phyloP scores from a whole-genome alignment of 2,113 vertebrate species.

The Hippotragus niger region DNA sequence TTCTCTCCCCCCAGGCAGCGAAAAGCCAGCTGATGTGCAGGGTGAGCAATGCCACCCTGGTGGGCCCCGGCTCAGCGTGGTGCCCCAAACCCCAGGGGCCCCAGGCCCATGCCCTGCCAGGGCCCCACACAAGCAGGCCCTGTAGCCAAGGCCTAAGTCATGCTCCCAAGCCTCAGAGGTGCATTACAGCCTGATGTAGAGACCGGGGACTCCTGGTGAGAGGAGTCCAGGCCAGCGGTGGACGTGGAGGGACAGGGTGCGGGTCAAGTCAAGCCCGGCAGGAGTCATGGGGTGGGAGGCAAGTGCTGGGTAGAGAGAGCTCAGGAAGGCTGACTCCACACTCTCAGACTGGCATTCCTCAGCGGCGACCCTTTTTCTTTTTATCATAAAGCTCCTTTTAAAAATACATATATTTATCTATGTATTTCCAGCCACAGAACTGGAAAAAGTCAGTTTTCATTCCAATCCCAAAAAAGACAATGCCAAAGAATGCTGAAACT shows the following conservation, averaged over 20 bases:
- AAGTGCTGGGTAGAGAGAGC: not conserved
- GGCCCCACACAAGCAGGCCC: not conserved
- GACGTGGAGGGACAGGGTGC: not conserved
- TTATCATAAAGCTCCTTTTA: not conserved
- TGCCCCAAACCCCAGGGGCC: not conserved
- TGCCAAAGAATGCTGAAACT: not conserved
- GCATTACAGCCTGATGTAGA: not conserved
- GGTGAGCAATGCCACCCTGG: rapidly evolving
- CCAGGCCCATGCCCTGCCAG: not conserved
- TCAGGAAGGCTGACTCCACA: not conserved
- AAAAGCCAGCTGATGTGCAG: rapidly evolving
- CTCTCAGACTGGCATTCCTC: not conserved
- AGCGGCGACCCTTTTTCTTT: not conserved
- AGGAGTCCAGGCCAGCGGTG: not conserved
- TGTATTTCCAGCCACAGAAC: not conserved
- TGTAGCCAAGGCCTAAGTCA: not conserved
- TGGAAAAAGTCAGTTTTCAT: not conserved
- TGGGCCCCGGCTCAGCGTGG: rapidly evolving
- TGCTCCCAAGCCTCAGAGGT: not conserved
- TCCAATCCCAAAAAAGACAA: not conserved
- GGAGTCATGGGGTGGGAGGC: not conserved
- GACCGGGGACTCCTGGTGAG: not conserved
- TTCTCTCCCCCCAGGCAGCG: too few species aligned
- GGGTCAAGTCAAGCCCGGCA: not conserved
- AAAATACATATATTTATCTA: not conserved